Evolutionary conservation across 2,113 vertebrate genomes (phyloP).

Genomic region (Heteronetta atricapilla): DNA sequence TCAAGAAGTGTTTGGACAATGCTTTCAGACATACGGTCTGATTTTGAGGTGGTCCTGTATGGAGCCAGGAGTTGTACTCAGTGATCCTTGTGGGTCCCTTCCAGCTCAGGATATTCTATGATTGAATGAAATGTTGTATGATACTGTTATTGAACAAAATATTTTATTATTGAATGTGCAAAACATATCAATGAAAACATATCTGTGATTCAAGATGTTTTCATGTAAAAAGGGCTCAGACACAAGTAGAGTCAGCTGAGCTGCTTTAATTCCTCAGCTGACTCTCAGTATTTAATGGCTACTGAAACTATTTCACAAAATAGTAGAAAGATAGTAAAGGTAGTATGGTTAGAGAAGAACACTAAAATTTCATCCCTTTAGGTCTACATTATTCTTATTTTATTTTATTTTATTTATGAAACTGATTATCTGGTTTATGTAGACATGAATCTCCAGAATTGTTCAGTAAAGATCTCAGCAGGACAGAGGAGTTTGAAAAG

Average conservation of each 20-base stretch:
- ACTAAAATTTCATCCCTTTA: neutral
- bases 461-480: neutral
- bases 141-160: no score
- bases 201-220: neutral
- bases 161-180: neutral
- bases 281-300: neutral
- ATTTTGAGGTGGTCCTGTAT: no score
- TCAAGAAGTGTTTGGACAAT: no score
- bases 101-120: no score
- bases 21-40: no score
- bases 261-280: conserved; percentile 16
- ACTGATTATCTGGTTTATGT: neutral
- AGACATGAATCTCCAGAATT: neutral
- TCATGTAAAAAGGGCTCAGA: neutral
- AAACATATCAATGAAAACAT: neutral
- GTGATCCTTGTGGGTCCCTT: no score
- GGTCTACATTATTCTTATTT: neutral
- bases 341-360: neutral
- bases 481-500: neutral
- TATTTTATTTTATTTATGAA: neutral
- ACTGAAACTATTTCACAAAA: conserved; percentile 59
- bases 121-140: no score
- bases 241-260: neutral
- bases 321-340: neutral
- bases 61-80: no score